These are phyloP conservation scores for Ceratina australensis DNA, from an alignment of 1,140 invertebrate species.

Conservation along the genomic window DNA sequence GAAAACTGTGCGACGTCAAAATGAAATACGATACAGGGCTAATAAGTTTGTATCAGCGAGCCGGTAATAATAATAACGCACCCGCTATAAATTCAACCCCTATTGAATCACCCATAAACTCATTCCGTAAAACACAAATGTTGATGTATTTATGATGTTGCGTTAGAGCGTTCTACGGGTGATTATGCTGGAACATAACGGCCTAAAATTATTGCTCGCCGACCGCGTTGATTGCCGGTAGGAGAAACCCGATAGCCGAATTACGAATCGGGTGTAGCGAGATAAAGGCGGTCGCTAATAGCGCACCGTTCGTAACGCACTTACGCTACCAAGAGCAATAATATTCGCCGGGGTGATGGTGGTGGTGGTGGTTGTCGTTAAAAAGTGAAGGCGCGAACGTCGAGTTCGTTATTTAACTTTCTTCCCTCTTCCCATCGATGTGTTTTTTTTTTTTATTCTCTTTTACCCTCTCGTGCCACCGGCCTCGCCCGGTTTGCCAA, in stretches of 20 bases:
- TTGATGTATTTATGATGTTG: background rate
- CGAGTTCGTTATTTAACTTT: slow-evolving; percentile 18
- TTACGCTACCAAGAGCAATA: background rate
- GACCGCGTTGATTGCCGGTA: background rate
- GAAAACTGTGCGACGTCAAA: background rate
- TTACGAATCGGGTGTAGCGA: background rate
- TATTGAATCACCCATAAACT: background rate
- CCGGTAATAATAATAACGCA: too few species aligned
- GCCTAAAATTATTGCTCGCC: slow-evolving; percentile 1
- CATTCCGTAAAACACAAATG: background rate
- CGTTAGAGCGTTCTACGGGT: background rate
- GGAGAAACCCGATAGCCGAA: slow-evolving; percentile 8
- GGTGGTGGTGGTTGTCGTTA: slow-evolving; percentile 16
- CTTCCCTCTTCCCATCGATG: background rate
- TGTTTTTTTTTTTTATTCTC: background rate
- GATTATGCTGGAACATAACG: background rate
- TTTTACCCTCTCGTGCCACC: background rate
- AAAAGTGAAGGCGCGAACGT: background rate
- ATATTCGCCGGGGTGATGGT: slow-evolving; percentile 6
- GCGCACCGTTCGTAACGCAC: background rate
- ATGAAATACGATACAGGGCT: background rate
- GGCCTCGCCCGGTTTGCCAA: too few species aligned
- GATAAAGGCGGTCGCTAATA: slow-evolving; percentile 9
- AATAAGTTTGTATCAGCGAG: too few species aligned
- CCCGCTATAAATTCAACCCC: background rate